Base-by-base conservation (phyloP, 2,113 vertebrate genomes). In the Sylvicapra grimmia region DNA sequence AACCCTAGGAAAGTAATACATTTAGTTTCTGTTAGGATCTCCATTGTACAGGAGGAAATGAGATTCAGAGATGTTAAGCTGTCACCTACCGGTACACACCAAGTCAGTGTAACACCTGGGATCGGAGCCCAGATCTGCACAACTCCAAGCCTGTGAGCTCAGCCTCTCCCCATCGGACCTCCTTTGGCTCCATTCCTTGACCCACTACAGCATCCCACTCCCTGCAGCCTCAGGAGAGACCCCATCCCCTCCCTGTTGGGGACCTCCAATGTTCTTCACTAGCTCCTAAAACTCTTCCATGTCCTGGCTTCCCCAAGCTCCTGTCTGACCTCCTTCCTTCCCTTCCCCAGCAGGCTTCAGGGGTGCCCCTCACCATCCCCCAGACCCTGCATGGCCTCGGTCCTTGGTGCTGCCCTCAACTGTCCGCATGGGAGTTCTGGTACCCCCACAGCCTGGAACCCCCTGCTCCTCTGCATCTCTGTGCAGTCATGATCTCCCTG, bases 221-320 rank as follows among this genome's bases (percentile, higher is more conserved):
- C 6, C 54, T 12, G 1, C 21, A 54, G 31, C 29, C 80, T 31
- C 40, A 54, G 63, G 31, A 36, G 56, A 56, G 36, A 77, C 5
- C 36, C 36, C 10, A 49, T 77, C 4, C 40, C 36, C 58, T 96
- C 86, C 86, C n/a, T 75, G 59, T 31, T 54, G 8, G 44, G 58
- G 59, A 11, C 51, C 51, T 56, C 36, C 29, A 5, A 1, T 86
- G 65, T 61, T 85, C 18, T 44, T 90, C 27, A 29, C 10, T 33
- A 61, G 83, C 11, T 56, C 18, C 80, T 59, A 47, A 77, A 79
- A 59, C 16, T 54, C 54, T 21, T 33, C 31, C 23, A 15, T 11
- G 40, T n/a, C 59, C 90, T 84, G 63, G 83, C 51, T 94, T 91
- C 83, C 83, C 33, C 12, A 36, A 54, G 63, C 36, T 83, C 83